A percentile compares a stretch with the other conserved stretches of the same genome.
Evolutionary conservation across 1,140 invertebrate species (phyloP).

Genomic region (Macrocentrus cingulum): DNA sequence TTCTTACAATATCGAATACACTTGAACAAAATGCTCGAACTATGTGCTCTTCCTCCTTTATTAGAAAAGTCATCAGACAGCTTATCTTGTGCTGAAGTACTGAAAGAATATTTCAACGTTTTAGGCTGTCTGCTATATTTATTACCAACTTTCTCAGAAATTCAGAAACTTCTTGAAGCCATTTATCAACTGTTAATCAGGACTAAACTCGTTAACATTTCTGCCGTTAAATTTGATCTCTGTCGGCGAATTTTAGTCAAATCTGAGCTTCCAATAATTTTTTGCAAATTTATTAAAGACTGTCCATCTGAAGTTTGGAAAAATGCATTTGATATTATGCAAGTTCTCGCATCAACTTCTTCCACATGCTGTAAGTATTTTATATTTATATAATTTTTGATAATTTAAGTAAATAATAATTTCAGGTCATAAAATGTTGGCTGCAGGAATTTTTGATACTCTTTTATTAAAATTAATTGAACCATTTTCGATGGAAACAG

Average conservation of each 20-base stretch:
- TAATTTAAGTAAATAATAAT: not conserved
- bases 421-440: slow-evolving; percentile 43
- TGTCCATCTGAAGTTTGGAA: slow-evolving; percentile 26
- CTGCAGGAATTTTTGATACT: slow-evolving; percentile 35
- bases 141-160: slow-evolving; percentile 27
- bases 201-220: slow-evolving; percentile 1
- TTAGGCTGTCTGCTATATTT: slow-evolving; percentile 38
- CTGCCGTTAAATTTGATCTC: slow-evolving; percentile 32
- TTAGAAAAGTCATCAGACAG: slow-evolving; percentile 37
- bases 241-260: slow-evolving; percentile 32
- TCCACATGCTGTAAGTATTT: slow-evolving; percentile 38
- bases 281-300: slow-evolving; percentile 31
- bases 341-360: slow-evolving; percentile 34
- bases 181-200: slow-evolving; percentile 32
- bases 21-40: slow-evolving; percentile 36
- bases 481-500: slow-evolving; percentile 22
- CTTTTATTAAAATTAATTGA: slow-evolving; percentile 38
- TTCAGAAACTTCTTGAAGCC: slow-evolving; percentile 27
- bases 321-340: slow-evolving; percentile 33
- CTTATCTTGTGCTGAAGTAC: slow-evolving; percentile 13
- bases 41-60: slow-evolving; percentile 32
- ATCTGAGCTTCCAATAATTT: slow-evolving; percentile 35
- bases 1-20: slow-evolving; percentile 33
- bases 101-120: slow-evolving; percentile 41
- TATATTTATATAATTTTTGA: slow-evolving; percentile 16